Base-by-base conservation (phyloP, 2,113 vertebrate genomes). In the Dicerorhinus sumatrensis region DNA sequence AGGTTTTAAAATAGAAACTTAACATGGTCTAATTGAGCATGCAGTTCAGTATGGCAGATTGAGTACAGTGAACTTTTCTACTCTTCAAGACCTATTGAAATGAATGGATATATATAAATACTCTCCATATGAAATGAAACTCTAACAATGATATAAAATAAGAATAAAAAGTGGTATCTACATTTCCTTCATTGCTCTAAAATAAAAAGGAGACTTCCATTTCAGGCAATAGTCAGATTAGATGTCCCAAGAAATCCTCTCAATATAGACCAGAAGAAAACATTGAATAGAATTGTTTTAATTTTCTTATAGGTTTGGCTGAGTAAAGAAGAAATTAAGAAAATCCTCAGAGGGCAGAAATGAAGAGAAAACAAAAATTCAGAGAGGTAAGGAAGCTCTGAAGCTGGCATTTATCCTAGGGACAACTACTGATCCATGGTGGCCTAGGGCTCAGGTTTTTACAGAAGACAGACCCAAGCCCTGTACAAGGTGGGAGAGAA, bases 191-290 rank as follows among this genome's bases (percentile, higher is more conserved):
- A 65, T 6, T 21, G 11, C 11, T 83, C 73, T 62, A 67, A 82
- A 83, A 75, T 33, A 65, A 58, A 73, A 75, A 46, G 48, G 21
- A 82, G 36, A 70, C 13, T 72, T 94, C 54, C 58, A 21, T 51
- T 36, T 29, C 7, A 75, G 31, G 29, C 29, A 58, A 14, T 94
- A 67, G 25, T 80, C 65, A 65, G 48, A 80, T 7, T 10, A 85
- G 18, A 80, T 48, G 36, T 93, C 48, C 62, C 58, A 29, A 86
- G 72, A 77, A 77, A 54, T 33, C 31, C 12, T 58, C 67, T 21
- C 82, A 29, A 16, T 48, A 79, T 86, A 80, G 56, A 60, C 36
- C 20, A 94, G 14, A 94, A 86, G n/a, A 94, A 93, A 94, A 48
- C 81, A 36, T 10, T 58, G 7, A 33, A 86, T 65, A 94, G 31